Evolutionary conservation across 2,113 vertebrate species (phyloP), one percentile per base, ranked within the genome.

Genomic region (Proteles cristata): DNA sequence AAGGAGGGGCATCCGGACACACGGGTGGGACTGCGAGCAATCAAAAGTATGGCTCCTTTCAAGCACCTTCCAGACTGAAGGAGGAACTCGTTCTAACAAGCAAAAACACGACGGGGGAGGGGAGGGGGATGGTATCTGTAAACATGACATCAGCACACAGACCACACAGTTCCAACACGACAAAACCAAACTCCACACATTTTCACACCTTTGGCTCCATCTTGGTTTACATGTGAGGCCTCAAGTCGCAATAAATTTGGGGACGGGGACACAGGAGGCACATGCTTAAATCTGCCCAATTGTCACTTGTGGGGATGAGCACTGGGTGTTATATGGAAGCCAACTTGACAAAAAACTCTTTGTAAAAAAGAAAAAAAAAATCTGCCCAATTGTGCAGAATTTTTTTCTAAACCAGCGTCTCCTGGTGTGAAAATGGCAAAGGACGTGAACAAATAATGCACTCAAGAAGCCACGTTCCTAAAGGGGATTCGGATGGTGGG

Each of bases 91-190:
- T 35, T 10, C 16, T 19, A 69, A n/a, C 16, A 19, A 69, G 68
- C 17, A 33, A 9, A 68, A 68, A 68, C 15, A 3, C 6, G 6
- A 25, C 8, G 58, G 58, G 55, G 17, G 55, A 0, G 58, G 55
- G 17, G 55, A 0, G 58, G 58, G 15, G 65, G 4, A 5, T 0
- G 12, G 66, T 4, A 8, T n/a, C 16, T 69, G 15, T n/a, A 9
- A 9, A n/a, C 33, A 8, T 0, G 66, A 19, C 33, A 0, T n/a
- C 9, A 8, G 21, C 35, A 19, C 4, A 5, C 19, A 39, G 23
- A 23, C 35, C 0, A 11, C 35, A 39, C 26, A 19, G 21, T 2
- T 73, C 35, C 35, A 73, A 21, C 21, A 23, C 9, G 4, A 39
- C 69, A 25, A 5, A 39, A 39, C 69, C 4, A 12, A 73, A 39